Evolutionary conservation across 2,113 vertebrate species (phyloP).

Genomic region (Hydrolagus affinis): DNA sequence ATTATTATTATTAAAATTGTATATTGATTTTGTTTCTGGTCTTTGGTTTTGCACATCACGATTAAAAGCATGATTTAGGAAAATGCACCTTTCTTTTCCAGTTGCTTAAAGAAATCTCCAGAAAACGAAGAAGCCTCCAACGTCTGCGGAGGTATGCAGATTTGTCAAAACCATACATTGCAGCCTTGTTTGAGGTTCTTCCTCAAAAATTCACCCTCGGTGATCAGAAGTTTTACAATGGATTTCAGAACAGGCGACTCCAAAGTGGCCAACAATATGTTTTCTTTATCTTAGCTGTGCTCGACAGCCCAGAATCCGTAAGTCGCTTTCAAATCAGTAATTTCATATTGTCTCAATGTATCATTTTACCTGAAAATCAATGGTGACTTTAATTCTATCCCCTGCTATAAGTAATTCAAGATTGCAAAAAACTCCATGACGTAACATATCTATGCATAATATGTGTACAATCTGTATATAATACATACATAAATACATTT

Average conservation of each 20-base stretch:
- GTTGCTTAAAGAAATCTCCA: conserved; percentile 91
- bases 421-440: neutral
- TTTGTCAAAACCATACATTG: conserved; percentile 82
- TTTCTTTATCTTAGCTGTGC: conserved; percentile 88
- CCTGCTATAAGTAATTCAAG: too few species aligned
- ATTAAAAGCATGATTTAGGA: neutral
- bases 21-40: too few species aligned
- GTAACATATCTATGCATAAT: neutral
- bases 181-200: conserved; percentile 86
- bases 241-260: conserved; percentile 93
- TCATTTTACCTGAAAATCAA: neutral
- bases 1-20: too few species aligned
- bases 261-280: conserved; percentile 91
- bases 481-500: too few species aligned
- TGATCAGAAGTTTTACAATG: conserved; percentile 81
- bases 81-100: conserved; percentile 44
- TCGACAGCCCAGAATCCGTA: conserved; percentile 92
- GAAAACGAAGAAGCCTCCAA: conserved; percentile 73
- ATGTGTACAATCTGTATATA: too few species aligned
- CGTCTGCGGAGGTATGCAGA: conserved; percentile 79
- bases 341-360: neutral
- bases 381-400: neutral
- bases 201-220: conserved; percentile 89
- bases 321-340: conserved; percentile 45
- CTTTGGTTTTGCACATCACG: neutral